A percentile compares a stretch with the other conserved stretches of the same genome.
These are phyloP conservation scores for Calcarius ornatus DNA, from an alignment of 2,113 vertebrate species.

Conservation along the genomic window DNA sequence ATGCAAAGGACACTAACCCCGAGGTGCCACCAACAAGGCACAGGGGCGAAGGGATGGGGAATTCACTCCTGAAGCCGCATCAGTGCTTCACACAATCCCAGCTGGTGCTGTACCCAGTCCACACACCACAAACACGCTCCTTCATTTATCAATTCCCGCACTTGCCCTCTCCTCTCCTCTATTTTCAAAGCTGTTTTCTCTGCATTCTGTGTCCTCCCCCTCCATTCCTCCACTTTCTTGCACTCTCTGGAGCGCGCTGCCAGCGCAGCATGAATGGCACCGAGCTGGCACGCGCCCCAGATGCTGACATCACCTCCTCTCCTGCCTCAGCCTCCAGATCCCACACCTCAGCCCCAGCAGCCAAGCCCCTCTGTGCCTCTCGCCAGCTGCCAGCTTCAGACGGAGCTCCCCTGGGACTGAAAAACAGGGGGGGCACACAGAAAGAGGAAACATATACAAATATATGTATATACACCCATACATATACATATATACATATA, in stretches of 20 bases:
- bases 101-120: not conserved
- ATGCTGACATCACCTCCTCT: not conserved
- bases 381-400: not conserved
- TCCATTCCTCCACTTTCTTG: not conserved
- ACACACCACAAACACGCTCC: not conserved
- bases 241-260: not conserved
- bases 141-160: not conserved
- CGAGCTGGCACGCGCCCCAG: not conserved
- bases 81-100: not conserved
- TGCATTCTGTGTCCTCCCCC: not conserved
- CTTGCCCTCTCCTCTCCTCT: not conserved
- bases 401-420: not conserved
- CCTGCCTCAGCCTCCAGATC: not conserved
- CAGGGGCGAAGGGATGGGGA: not conserved
- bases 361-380: not conserved
- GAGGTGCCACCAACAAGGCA: conserved; percentile 25
- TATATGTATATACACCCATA: not conserved
- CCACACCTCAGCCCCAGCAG: fast-evolving
- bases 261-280: conserved; percentile 2
- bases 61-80: not conserved
- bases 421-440: not conserved
- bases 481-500: not conserved
- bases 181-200: not conserved
- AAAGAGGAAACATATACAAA: not conserved
- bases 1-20: conserved; percentile 48